Percentiles rank a stretch among this genome's conserved stretches.
phyloP scores from a whole-genome alignment of 2,797 vertebrate genomes.

The Galaxias olidus region DNA sequence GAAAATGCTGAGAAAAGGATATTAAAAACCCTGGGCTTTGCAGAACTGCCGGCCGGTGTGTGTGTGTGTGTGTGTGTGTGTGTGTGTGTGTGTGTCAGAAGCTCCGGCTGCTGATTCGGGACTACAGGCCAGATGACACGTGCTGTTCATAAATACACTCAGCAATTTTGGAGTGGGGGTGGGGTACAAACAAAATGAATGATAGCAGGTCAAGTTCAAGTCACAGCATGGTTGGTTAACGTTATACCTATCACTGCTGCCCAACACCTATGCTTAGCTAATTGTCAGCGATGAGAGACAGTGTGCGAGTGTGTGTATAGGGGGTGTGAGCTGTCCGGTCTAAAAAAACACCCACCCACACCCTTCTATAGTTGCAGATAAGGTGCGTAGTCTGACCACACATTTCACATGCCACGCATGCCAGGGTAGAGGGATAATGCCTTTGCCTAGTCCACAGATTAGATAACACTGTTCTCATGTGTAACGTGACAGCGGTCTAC shows the following conservation, averaged over 20 bases:
- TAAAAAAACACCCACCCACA: not conserved
- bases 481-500: too few relatives aligned
- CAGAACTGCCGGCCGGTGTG: conserved; percentile 10
- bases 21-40: conserved; percentile 33
- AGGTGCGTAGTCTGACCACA: not conserved
- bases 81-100: conserved; percentile 34
- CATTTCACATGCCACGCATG: not conserved
- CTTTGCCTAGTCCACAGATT: not conserved
- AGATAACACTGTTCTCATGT: not conserved
- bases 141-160: conserved; percentile 39
- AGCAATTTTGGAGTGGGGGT: conserved; percentile 29
- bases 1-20: conserved; percentile 47
- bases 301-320: not conserved
- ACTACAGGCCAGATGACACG: conserved; percentile 41
- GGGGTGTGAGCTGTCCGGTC: not conserved
- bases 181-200: conserved; percentile 27
- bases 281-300: not conserved
- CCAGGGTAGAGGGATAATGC: not conserved
- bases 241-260: not conserved
- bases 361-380: not conserved
- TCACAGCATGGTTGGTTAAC: conserved; percentile 12
- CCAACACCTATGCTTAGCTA: not conserved
- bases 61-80: conserved; percentile 17
- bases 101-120: conserved; percentile 26
- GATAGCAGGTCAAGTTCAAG: conserved; percentile 40